Evolutionary conservation across 2,888 invertebrate species (phyloP), one percentile per base, ranked within the genome.

Genomic region (Polydrusus cervinus): DNA sequence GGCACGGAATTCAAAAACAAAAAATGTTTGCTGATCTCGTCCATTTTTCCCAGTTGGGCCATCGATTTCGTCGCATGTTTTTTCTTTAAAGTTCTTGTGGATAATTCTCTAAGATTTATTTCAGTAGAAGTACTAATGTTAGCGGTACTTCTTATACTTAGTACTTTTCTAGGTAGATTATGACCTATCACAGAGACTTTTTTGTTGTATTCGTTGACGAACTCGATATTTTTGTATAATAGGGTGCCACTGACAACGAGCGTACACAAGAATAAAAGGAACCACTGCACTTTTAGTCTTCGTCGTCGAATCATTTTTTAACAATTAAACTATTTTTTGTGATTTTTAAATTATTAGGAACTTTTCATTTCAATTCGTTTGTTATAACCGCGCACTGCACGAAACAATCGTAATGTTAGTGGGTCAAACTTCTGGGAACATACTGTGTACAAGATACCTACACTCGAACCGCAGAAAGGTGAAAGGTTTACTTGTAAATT

Each of bases 1-100:
- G 92, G 91, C 13, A 92, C 88, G 51, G 89, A 86, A 79, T 91
- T 92, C 80, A 92, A 88, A 86, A 92, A 89, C 66, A 92, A 81
- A 71, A 90, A 86, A 81, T 90, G 87, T 65, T 87, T 86, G 82
- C 88, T 89, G 60, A 88, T 85, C 78, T 88, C 88, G 34, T 89
- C 88, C 82, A 88, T 86, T 72, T 84, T 84, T 40, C 88, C 88
- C 55, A 89, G 79, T 81, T 90, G 89, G 1, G 88, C 85, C 40
- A 90, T 84, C 1, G 90, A 89, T 75, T 89, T 90, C 5, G 89
- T 90, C 18, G 89, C 88, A 78, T 88, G 86, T 72, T 86, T 86
- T 51, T 64, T 70, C 13, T 25, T 57, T 16, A 55, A 20, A 43
- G 2, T 60, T 25, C 14, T 70, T 11, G 55, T 45, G 10, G 74